A percentile compares a stretch with the other conserved stretches of the same genome.
phyloP scores from a whole-genome alignment of 2,797 vertebrate species.

The Eidolon dupreanum region DNA sequence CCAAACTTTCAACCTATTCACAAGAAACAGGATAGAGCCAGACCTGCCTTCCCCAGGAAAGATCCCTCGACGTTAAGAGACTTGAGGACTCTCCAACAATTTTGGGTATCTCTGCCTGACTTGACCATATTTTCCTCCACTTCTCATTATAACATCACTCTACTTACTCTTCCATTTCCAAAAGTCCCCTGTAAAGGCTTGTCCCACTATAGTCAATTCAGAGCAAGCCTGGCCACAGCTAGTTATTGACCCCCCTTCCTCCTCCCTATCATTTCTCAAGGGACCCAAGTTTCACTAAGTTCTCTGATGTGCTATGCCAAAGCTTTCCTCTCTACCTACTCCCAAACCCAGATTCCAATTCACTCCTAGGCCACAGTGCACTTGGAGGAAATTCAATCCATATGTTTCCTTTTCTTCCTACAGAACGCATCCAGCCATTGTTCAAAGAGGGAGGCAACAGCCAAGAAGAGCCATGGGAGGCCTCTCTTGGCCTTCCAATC shows the following conservation, averaged over 20 bases:
- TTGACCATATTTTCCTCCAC: background rate
- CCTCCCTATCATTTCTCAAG: background rate
- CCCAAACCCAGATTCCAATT: conserved; percentile 11
- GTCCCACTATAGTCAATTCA: background rate
- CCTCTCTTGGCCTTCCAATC: conserved; percentile 60
- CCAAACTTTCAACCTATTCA: background rate
- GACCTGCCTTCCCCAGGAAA: conserved; percentile 37
- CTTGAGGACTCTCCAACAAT: conserved; percentile 9
- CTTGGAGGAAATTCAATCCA: conserved; percentile 77
- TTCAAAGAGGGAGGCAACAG: conserved; percentile 72
- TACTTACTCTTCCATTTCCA: background rate
- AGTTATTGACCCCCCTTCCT: background rate
- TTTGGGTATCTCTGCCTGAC: background rate
- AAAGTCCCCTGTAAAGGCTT: background rate
- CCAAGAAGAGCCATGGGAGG: conserved; percentile 74
- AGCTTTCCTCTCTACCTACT: background rate
- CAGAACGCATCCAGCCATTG: conserved; percentile 71
- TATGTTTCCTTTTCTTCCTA: conserved; percentile 77
- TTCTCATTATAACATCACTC: background rate
- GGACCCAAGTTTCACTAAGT: background rate
- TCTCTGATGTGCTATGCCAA: background rate
- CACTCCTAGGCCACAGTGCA: conserved; percentile 41
- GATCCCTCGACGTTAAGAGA: background rate
- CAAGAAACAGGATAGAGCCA: conserved; percentile 32
- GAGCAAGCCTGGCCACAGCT: conserved; percentile 36